These are phyloP conservation scores for Procambarus clarkii DNA, from an alignment of 1,140 invertebrate species.

Conservation along the genomic window DNA sequence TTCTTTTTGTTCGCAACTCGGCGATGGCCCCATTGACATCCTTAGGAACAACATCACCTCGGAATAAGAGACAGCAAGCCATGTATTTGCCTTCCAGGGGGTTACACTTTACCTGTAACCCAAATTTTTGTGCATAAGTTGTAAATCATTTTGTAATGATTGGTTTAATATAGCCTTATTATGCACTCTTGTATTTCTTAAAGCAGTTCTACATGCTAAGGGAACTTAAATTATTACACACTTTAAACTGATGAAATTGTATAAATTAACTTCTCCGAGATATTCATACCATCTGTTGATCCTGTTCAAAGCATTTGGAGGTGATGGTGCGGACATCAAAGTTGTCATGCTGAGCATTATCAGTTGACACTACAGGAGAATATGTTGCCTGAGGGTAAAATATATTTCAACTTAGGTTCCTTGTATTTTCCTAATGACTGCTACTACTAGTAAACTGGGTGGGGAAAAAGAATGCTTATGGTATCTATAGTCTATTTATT, in stretches of 20 bases:
- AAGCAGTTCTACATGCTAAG: no score
- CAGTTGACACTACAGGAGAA: constrained; percentile 79
- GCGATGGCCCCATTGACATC: constrained; percentile 37
- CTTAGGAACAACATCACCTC: constrained; percentile 47
- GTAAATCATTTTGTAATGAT: no score
- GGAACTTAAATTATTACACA: no score
- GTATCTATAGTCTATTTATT: no score
- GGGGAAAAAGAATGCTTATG: no score
- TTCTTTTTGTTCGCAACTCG: constrained; percentile 37
- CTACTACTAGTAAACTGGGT: no score
- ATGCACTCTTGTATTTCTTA: no score
- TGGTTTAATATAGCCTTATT: no score
- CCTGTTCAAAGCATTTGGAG: constrained; percentile 77
- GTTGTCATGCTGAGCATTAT: constrained; percentile 76
- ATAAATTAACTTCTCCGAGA: not conserved
- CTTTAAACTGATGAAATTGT: no score
- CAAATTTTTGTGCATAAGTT: no score
- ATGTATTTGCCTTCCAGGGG: constrained; percentile 42
- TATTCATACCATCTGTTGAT: constrained; percentile 78
- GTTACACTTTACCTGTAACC: constrained; percentile 45
- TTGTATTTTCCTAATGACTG: no score
- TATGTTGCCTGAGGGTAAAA: constrained; percentile 83
- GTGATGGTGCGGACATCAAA: constrained; percentile 77
- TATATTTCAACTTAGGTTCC: no score
- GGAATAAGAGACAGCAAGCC: constrained; percentile 41